Percentiles rank a stretch among this genome's conserved stretches.
phyloP scores from a whole-genome alignment of 2,113 vertebrate genomes.

The Anhinga anhinga region DNA sequence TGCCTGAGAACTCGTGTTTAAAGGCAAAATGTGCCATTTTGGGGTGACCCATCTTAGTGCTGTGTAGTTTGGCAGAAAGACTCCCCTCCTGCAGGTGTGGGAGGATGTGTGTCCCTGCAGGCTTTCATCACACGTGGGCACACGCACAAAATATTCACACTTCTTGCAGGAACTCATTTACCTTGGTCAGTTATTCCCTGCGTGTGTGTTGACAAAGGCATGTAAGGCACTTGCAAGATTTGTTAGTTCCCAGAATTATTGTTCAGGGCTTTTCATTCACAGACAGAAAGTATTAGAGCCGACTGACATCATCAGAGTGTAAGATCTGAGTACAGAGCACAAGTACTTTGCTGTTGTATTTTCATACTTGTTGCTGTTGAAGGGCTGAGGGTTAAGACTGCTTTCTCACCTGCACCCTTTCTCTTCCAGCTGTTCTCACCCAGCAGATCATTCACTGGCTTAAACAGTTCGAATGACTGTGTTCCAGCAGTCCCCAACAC shows the following conservation, averaged over 20 bases:
- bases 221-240: background rate
- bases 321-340: background rate
- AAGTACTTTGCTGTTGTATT: background rate
- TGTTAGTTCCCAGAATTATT: background rate
- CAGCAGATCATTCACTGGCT: conserved; percentile 73
- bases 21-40: background rate
- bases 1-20: rapidly evolving
- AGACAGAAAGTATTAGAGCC: background rate
- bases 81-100: background rate
- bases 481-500: conserved; percentile 82
- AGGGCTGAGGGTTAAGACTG: background rate
- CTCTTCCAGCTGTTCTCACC: conserved; percentile 81
- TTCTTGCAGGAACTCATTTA: background rate
- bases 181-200: background rate
- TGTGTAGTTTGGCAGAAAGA: background rate
- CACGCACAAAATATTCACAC: rapidly evolving
- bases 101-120: background rate
- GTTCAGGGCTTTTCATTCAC: background rate
- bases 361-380: background rate
- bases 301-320: background rate
- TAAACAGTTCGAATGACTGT: conserved; percentile 80
- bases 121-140: background rate
- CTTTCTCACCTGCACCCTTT: conserved; percentile 7
- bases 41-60: background rate
- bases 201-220: background rate